A percentile compares a stretch with the other conserved stretches of the same genome.
Conservation (phyloP, 2,113 vertebrate genomes). For the Paraplagusia blochii region DNA sequence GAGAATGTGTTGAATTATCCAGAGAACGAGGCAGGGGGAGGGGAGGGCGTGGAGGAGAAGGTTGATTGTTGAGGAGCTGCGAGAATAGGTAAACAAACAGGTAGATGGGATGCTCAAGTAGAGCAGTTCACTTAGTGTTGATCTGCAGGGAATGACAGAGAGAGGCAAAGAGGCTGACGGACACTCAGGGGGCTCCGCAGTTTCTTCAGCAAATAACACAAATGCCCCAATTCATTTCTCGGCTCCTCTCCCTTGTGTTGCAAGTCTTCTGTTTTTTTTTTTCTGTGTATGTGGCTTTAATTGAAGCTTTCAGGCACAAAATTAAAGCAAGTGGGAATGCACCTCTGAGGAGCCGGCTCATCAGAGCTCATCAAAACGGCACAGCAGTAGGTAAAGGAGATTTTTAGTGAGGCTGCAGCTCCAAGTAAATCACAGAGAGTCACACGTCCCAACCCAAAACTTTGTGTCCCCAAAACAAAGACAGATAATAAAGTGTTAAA, state of each 20-base stretch:
- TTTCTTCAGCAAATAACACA: slow-evolving; percentile 28
- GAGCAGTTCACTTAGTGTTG: slow-evolving; percentile 27
- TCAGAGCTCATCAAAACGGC: slow-evolving; percentile 37
- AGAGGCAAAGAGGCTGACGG: slow-evolving; percentile 28
- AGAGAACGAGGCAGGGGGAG: slow-evolving; percentile 26
- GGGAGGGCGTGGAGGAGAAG: slow-evolving; percentile 18
- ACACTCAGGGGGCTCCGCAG: slow-evolving; percentile 25
- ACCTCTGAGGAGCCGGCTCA: slow-evolving; percentile 46
- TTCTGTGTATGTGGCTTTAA: slow-evolving; percentile 40
- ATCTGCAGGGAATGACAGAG: slow-evolving; percentile 50
- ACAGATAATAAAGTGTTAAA: too few relatives aligned
- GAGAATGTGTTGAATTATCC: slow-evolving; percentile 26
- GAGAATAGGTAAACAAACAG: slow-evolving; percentile 63
- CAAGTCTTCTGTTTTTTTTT: slow-evolving; percentile 21
- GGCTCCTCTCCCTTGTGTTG: slow-evolving; percentile 19
- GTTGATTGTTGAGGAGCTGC: slow-evolving; percentile 46
- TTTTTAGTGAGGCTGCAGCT: slow-evolving; percentile 4
- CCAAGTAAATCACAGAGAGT: not conserved
- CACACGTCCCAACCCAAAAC: not conserved
- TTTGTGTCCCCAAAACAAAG: too few relatives aligned
- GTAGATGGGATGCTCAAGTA: slow-evolving; percentile 55
- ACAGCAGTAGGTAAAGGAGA: slow-evolving; percentile 1
- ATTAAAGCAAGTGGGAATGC: slow-evolving; percentile 39
- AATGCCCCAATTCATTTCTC: slow-evolving; percentile 2
- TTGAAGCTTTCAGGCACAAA: slow-evolving; percentile 52